These are phyloP conservation scores for Paedocypris micromegethes DNA, from an alignment of 2,797 vertebrate species.

Conservation along the genomic window DNA sequence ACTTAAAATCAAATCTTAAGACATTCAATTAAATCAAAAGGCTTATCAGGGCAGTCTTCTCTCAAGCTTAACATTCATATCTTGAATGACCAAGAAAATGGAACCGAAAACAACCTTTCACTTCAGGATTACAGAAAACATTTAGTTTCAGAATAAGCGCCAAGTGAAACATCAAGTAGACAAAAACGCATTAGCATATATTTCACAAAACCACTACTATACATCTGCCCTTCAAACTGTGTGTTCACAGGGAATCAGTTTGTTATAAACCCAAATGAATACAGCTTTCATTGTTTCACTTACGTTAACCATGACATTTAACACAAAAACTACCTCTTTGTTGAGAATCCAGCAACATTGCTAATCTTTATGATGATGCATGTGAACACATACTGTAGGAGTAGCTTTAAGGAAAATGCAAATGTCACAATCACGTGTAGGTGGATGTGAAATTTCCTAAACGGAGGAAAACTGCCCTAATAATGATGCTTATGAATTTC, in stretches of 20 bases:
- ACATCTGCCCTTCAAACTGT: constrained; percentile 29
- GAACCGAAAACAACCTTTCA: constrained; percentile 8
- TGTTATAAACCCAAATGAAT: constrained; percentile 22
- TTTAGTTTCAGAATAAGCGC: constrained; percentile 30
- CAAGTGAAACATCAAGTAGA: constrained; percentile 31
- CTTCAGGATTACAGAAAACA: constrained; percentile 31
- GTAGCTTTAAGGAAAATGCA: constrained; percentile 35
- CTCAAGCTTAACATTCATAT: constrained; percentile 11
- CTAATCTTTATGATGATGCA: constrained; percentile 40
- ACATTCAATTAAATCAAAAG: constrained; percentile 27
- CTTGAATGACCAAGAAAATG: background rate
- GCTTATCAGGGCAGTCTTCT: background rate
- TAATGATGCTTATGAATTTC: background rate
- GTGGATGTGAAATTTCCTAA: constrained; percentile 36
- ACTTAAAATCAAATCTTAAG: constrained; percentile 14
- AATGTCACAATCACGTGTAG: constrained; percentile 43
- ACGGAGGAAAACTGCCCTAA: constrained; percentile 16
- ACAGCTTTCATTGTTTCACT: constrained; percentile 27
- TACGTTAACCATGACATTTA: constrained; percentile 48
- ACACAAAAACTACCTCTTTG: constrained; percentile 35
- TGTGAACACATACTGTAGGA: constrained; percentile 27
- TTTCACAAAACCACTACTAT: constrained; percentile 38
- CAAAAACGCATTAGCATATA: constrained; percentile 22
- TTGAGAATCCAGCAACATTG: constrained; percentile 37
- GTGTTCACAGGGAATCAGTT: constrained; percentile 25